phyloP scores from a whole-genome alignment of 2,797 vertebrate genomes.

The Fistularia tabacaria region DNA sequence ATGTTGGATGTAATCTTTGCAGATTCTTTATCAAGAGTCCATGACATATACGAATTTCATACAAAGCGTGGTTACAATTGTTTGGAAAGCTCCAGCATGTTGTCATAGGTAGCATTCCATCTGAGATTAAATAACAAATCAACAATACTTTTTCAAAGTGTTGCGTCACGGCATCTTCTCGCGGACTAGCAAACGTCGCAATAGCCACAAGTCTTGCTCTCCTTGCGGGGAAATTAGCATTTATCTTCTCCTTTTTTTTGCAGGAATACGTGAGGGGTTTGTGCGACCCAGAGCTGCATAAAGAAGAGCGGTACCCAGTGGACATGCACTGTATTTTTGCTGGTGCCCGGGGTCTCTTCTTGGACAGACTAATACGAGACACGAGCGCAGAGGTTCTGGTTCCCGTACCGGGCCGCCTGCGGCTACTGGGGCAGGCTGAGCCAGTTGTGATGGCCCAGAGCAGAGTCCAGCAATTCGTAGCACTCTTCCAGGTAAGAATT shows the following conservation, averaged over 20 bases:
- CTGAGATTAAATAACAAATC: too few relatives aligned
- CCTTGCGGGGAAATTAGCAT: neutral
- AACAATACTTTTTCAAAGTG: too few relatives aligned
- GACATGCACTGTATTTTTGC: constrained; percentile 98
- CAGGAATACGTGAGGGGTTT: constrained; percentile 95
- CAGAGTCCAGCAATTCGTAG: constrained; percentile 91
- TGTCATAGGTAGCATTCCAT: too few relatives aligned
- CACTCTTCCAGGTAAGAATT: constrained; percentile 78
- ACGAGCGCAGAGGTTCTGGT: constrained; percentile 90
- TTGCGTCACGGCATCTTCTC: too few relatives aligned
- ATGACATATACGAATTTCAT: too few relatives aligned
- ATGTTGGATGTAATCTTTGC: too few relatives aligned
- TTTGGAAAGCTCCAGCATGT: too few relatives aligned
- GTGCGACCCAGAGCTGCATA: constrained; percentile 90
- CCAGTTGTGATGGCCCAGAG: constrained; percentile 96
- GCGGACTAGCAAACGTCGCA: too few relatives aligned
- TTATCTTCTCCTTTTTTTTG: constrained; percentile 12
- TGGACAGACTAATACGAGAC: constrained; percentile 87
- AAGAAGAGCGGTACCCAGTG: constrained; percentile 87
- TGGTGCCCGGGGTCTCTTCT: constrained; percentile 85
- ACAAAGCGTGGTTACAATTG: too few relatives aligned
- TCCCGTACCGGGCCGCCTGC: constrained; percentile 81
- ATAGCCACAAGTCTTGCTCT: neutral
- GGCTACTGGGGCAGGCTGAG: constrained; percentile 83
- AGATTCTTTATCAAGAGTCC: too few relatives aligned